Percentiles rank a stretch among this genome's conserved stretches.
Evolutionary conservation across 2,888 invertebrate genomes (phyloP).

Genomic region (Myopa testacea): DNA sequence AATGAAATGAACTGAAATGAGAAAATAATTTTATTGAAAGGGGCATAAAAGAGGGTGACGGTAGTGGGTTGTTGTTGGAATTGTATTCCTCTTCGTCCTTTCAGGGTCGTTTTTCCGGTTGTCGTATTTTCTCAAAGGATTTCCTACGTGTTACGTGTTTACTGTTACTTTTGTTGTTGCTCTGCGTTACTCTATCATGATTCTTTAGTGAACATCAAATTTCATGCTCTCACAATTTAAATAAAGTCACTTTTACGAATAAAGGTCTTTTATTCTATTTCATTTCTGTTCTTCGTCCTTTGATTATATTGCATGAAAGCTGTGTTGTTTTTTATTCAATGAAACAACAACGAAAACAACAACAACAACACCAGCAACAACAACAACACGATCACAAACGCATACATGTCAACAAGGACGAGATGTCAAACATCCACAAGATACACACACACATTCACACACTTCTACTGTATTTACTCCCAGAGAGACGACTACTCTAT

Average conservation of each 20-base stretch:
- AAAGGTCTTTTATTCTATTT: no score
- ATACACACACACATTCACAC: neutral
- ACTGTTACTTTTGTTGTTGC: constrained; percentile 12
- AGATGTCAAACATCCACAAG: neutral
- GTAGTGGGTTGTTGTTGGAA: constrained; percentile 2
- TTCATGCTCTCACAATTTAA: no score
- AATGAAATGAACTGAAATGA: constrained; percentile 35
- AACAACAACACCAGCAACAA: no score
- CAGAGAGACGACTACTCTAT: no score
- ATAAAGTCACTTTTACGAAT: no score
- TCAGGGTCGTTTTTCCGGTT: neutral
- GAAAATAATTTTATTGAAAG: constrained; percentile 35
- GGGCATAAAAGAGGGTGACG: neutral
- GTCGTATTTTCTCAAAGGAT: no score
- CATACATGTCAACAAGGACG: constrained; percentile 27
- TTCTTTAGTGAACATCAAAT: no score
- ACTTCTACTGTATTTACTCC: neutral
- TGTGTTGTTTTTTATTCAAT: neutral
- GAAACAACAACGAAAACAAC: neutral
- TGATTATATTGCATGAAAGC: neutral
- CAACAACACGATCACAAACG: neutral
- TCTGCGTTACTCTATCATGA: neutral
- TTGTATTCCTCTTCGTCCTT: neutral
- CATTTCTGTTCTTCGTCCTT: neutral
- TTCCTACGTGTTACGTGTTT: no score